phyloP scores from a whole-genome alignment of 2,113 vertebrate species.

The Cranoglanis bouderius region DNA sequence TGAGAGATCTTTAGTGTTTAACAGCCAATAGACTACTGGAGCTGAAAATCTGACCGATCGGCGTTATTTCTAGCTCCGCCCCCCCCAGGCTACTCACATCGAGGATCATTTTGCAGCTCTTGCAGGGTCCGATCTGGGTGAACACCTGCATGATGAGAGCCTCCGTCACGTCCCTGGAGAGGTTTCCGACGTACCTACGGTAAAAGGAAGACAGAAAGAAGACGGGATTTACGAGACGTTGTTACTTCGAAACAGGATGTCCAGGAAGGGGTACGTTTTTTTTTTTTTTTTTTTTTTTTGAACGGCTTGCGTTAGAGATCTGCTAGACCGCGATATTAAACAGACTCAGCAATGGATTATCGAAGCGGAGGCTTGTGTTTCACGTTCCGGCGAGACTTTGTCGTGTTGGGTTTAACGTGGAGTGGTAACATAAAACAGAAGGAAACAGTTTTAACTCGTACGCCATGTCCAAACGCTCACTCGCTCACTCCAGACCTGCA shows the following conservation, averaged over 20 bases:
- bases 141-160: slow-evolving; percentile 97
- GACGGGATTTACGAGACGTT: too few relatives aligned
- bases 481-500: background rate
- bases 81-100: slow-evolving; percentile 91
- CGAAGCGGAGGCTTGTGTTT: too few relatives aligned
- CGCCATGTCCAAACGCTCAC: background rate
- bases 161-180: slow-evolving; percentile 96
- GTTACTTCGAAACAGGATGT: background rate
- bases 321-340: too few relatives aligned
- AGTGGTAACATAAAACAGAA: background rate
- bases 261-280: background rate
- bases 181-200: slow-evolving; percentile 95
- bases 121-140: slow-evolving; percentile 97
- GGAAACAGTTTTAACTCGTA: too few relatives aligned
- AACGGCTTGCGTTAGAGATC: too few relatives aligned
- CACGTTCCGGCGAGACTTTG: background rate
- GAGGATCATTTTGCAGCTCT: slow-evolving; percentile 99
- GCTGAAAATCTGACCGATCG: background rate
- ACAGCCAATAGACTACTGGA: background rate
- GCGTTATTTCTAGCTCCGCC: background rate
- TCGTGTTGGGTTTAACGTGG: background rate
- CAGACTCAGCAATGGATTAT: background rate
- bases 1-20: too few relatives aligned
- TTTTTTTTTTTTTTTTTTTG: too few relatives aligned
- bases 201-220: background rate